phyloP scores from a whole-genome alignment of 2,888 invertebrate species.

The Apotomis betuletana region DNA sequence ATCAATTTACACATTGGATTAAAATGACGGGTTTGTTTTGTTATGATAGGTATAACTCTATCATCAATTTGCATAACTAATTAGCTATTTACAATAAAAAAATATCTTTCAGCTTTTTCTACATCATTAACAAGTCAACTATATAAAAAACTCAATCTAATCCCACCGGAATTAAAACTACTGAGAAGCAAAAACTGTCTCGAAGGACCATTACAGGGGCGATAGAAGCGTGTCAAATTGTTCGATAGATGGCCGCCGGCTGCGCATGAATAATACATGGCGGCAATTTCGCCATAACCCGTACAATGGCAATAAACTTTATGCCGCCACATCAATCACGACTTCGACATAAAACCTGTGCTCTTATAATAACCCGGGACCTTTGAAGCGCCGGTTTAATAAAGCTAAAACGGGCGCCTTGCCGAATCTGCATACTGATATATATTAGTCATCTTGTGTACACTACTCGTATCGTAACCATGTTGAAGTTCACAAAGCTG shows the following conservation, averaged over 20 bases:
- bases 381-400: constrained; percentile 38
- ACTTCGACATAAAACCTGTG: constrained; percentile 37
- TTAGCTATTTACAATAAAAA: too few species aligned
- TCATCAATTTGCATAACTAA: too few species aligned
- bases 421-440: constrained; percentile 19
- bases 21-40: too few species aligned
- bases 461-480: background rate
- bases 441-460: constrained; percentile 7
- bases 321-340: constrained; percentile 41
- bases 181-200: constrained; percentile 31
- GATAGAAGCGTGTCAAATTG: constrained; percentile 42
- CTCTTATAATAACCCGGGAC: constrained; percentile 23
- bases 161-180: constrained; percentile 11
- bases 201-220: constrained; percentile 27
- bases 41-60: too few species aligned
- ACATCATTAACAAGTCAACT: background rate
- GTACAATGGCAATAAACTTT: constrained; percentile 41
- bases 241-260: constrained; percentile 42
- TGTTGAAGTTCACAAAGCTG: background rate
- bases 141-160: background rate
- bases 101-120: background rate
- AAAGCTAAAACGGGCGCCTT: constrained; percentile 20
- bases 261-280: constrained; percentile 39
- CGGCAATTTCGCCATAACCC: constrained; percentile 40
- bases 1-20: too few species aligned